Percentiles rank a stretch among this genome's conserved stretches.
Conservation (phyloP, 1,140 invertebrate species). For the Tenebrio molitor region DNA sequence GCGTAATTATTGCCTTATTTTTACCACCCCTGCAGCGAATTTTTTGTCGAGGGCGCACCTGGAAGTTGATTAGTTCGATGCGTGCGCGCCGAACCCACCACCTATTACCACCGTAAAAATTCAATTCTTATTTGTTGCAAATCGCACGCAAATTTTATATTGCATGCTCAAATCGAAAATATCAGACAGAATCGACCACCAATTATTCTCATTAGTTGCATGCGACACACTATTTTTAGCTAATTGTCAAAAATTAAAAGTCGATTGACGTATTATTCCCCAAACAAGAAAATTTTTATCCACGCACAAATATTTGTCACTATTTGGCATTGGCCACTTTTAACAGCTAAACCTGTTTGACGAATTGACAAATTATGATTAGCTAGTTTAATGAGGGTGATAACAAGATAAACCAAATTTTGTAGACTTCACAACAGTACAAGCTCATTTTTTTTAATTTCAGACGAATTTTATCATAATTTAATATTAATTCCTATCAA, state of each 20-base stretch:
- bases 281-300: too few relatives aligned
- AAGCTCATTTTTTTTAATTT: too few relatives aligned
- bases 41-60: conserved; percentile 20
- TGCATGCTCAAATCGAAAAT: not conserved
- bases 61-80: conserved; percentile 16
- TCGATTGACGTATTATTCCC: too few relatives aligned
- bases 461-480: too few relatives aligned
- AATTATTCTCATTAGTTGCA: conserved; percentile 18
- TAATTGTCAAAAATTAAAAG: not conserved
- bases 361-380: too few relatives aligned
- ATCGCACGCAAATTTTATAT: conserved; percentile 22
- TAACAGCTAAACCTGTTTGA: too few relatives aligned
- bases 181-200: conserved; percentile 8
- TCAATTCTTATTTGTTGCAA: conserved; percentile 3
- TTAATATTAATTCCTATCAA: too few relatives aligned
- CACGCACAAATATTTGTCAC: too few relatives aligned
- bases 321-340: too few relatives aligned
- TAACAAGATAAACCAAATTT: too few relatives aligned
- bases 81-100: conserved; percentile 1
- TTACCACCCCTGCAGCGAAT: conserved; percentile 32
- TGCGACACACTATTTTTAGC: conserved; percentile 12
- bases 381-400: too few relatives aligned
- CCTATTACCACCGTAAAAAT: not conserved
- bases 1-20: conserved; percentile 32
- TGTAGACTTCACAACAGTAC: too few relatives aligned